Evolutionary conservation across 2,797 vertebrate genomes (phyloP).

Genomic region (Pempheris klunzingeri): DNA sequence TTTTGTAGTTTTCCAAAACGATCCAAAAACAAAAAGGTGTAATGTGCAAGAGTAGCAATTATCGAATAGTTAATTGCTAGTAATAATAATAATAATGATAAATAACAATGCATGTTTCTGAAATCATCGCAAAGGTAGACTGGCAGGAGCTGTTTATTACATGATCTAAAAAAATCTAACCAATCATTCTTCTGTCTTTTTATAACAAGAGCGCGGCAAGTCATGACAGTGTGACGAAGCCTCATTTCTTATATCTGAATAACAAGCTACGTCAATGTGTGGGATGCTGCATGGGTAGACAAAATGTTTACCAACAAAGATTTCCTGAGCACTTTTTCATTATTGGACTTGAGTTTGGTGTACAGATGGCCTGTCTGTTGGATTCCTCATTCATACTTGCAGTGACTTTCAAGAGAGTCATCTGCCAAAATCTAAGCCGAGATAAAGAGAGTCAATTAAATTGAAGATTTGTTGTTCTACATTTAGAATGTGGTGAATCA

Average conservation of each 20-base stretch:
- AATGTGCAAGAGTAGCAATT: not conserved
- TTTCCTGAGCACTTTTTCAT: constrained; percentile 35
- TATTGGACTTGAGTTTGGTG: constrained; percentile 57
- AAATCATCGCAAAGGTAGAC: not conserved
- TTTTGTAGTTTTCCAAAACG: constrained; percentile 19
- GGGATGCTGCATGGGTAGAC: constrained; percentile 20
- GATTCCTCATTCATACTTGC: constrained; percentile 60
- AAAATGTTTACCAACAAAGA: constrained; percentile 45
- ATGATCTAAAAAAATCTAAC: constrained; percentile 11
- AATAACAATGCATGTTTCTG: not conserved
- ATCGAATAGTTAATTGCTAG: not conserved
- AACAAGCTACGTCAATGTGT: constrained; percentile 5
- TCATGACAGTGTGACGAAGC: not conserved
- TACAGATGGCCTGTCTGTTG: constrained; percentile 65
- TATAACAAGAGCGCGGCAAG: not conserved
- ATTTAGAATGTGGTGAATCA: constrained; percentile 54
- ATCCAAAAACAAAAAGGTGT: not conserved
- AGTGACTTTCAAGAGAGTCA: constrained; percentile 44
- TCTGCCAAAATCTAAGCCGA: constrained; percentile 51
- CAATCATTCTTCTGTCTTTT: constrained; percentile 10
- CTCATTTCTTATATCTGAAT: constrained; percentile 4
- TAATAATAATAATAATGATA: constrained; percentile 17
- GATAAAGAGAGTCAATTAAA: constrained; percentile 65
- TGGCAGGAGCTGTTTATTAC: not conserved
- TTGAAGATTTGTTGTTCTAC: constrained; percentile 58